Evolutionary conservation across 2,888 invertebrate species (phyloP).

Genomic region (Perizoma flavofasciatum): DNA sequence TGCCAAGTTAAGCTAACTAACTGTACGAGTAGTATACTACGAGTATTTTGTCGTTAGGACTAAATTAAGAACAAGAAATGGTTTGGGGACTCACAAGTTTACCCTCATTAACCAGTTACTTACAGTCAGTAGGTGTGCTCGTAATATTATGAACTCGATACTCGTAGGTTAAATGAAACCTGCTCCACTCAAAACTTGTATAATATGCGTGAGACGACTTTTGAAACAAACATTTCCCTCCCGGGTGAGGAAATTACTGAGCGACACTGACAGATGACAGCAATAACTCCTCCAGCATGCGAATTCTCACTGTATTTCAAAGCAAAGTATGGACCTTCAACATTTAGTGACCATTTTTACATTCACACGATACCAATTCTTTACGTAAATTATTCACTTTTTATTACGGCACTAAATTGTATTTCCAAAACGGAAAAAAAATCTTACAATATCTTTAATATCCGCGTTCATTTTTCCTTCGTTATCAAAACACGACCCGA

Average conservation of each 20-base stretch:
- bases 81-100: slow-evolving; percentile 17
- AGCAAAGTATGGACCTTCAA: slow-evolving; percentile 52
- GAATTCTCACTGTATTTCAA: slow-evolving; percentile 59
- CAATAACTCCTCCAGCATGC: slow-evolving; percentile 69
- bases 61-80: slow-evolving; percentile 19
- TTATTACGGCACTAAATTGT: slow-evolving; percentile 22
- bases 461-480: slow-evolving; percentile 42
- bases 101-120: background rate
- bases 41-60: slow-evolving; percentile 22
- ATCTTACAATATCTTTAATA: slow-evolving; percentile 34
- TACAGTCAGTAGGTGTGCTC: background rate
- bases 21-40: slow-evolving; percentile 26
- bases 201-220: slow-evolving; percentile 66
- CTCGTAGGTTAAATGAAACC: slow-evolving; percentile 38
- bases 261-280: slow-evolving; percentile 76
- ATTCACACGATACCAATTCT: slow-evolving; percentile 22
- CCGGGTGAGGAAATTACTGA: slow-evolving; percentile 71
- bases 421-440: slow-evolving; percentile 26
- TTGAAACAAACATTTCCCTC: slow-evolving; percentile 69
- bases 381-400: slow-evolving; percentile 18
- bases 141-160: background rate
- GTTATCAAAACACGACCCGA: slow-evolving; percentile 46
- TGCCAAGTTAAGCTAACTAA: slow-evolving; percentile 33
- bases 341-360: slow-evolving; percentile 48
- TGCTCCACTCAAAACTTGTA: slow-evolving; percentile 51